phyloP scores from a whole-genome alignment of 2,797 vertebrate genomes.

The Artibeus jamaicensis region DNA sequence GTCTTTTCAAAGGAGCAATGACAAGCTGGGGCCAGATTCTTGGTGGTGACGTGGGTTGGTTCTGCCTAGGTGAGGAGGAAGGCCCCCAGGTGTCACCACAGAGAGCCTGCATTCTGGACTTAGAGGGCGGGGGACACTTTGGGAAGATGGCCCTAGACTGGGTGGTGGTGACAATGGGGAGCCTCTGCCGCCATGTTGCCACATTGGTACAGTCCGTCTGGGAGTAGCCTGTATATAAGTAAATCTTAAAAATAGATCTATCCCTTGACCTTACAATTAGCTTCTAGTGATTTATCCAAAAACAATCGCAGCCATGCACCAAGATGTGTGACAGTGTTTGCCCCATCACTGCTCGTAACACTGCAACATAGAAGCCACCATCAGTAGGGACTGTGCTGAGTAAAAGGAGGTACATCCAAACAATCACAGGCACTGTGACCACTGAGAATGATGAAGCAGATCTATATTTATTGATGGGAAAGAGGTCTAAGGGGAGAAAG shows the following conservation, averaged over 20 bases:
- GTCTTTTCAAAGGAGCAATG: background rate
- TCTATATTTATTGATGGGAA: slow-evolving; percentile 24
- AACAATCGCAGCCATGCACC: background rate
- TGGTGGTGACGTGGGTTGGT: background rate
- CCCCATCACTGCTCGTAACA: background rate
- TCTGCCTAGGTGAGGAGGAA: background rate
- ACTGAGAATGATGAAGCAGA: background rate
- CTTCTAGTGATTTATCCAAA: background rate
- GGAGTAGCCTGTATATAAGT: background rate
- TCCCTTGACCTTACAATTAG: background rate
- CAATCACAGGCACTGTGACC: background rate
- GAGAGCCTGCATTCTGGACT: background rate
- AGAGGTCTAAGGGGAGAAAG: background rate
- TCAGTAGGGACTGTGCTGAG: background rate
- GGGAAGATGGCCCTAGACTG: background rate
- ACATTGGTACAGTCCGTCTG: background rate
- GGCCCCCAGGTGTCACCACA: background rate
- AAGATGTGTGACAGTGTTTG: background rate
- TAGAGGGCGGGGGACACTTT: background rate
- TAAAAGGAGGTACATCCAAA: background rate
- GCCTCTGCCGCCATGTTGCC: background rate
- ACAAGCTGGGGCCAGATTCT: background rate
- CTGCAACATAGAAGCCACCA: background rate
- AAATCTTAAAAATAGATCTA: background rate
- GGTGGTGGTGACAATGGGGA: background rate